Evolutionary conservation across 2,113 vertebrate genomes (phyloP).

Genomic region (Erinaceus europaeus): DNA sequence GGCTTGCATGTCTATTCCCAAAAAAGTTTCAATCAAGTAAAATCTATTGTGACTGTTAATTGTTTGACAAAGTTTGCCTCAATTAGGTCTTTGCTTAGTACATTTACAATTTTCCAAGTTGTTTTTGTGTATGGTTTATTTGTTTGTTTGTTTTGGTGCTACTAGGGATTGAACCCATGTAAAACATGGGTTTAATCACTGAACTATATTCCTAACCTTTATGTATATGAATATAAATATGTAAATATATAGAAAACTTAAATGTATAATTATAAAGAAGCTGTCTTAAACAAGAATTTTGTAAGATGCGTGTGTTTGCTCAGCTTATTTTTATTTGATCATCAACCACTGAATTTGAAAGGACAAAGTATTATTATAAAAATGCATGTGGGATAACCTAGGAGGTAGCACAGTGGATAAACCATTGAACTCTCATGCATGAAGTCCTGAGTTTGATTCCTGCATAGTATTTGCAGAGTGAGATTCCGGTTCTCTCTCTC

Average conservation of each 20-base stretch:
- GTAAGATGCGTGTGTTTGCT: not conserved
- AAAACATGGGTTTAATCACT: too few relatives aligned
- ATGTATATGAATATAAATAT: not conserved
- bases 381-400: not conserved
- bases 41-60: slow-evolving; percentile 28
- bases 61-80: slow-evolving; percentile 15
- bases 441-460: not conserved
- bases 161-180: too few relatives aligned
- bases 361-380: not conserved
- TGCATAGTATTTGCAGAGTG: too few relatives aligned
- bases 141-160: too few relatives aligned
- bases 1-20: not conserved
- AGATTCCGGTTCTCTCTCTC: too few relatives aligned
- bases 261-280: not conserved
- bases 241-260: not conserved
- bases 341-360: not conserved
- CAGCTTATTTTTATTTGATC: not conserved
- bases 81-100: slow-evolving; percentile 29
- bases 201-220: too few relatives aligned
- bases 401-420: not conserved
- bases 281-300: not conserved
- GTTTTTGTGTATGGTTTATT: not conserved
- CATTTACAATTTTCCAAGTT: slow-evolving; percentile 9
- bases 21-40: not conserved
- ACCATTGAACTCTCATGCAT: not conserved